Conservation (phyloP, 2,888 invertebrate genomes). For the Deilephila elpenor region DNA sequence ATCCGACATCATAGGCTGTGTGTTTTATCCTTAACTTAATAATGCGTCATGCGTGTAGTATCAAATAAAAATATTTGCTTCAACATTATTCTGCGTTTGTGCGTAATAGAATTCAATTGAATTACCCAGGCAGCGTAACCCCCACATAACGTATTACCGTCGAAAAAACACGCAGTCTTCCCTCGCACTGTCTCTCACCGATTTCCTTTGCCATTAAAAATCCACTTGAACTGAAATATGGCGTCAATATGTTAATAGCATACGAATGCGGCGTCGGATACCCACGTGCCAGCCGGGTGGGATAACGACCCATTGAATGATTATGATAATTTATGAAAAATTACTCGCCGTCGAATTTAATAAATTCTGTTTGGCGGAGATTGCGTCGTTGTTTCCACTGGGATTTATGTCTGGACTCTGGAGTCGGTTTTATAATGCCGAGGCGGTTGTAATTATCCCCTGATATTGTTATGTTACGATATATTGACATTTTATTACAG, state of each 20-base stretch:
- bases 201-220: slow-evolving; percentile 35
- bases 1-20: too few species aligned
- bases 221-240: slow-evolving; percentile 41
- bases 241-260: slow-evolving; percentile 47
- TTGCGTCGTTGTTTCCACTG: slow-evolving; percentile 5
- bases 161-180: neutral
- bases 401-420: slow-evolving; percentile 60
- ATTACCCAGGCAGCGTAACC: neutral
- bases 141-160: neutral
- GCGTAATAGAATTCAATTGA: neutral
- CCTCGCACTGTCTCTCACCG: slow-evolving; percentile 33
- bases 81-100: neutral
- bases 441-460: slow-evolving; percentile 31
- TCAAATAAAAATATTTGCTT: neutral
- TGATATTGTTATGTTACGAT: neutral
- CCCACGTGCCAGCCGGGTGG: slow-evolving; percentile 42
- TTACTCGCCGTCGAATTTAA: slow-evolving; percentile 58
- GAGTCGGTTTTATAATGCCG: slow-evolving; percentile 49
- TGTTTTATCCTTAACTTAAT: too few species aligned
- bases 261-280: slow-evolving; percentile 30
- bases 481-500: neutral
- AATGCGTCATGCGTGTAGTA: too few species aligned
- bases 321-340: slow-evolving; percentile 74
- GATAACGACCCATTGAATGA: slow-evolving; percentile 76
- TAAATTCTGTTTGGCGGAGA: slow-evolving; percentile 48